Conservation (phyloP, 2,797 vertebrate genomes). For the Sphaeramia orbicularis region DNA sequence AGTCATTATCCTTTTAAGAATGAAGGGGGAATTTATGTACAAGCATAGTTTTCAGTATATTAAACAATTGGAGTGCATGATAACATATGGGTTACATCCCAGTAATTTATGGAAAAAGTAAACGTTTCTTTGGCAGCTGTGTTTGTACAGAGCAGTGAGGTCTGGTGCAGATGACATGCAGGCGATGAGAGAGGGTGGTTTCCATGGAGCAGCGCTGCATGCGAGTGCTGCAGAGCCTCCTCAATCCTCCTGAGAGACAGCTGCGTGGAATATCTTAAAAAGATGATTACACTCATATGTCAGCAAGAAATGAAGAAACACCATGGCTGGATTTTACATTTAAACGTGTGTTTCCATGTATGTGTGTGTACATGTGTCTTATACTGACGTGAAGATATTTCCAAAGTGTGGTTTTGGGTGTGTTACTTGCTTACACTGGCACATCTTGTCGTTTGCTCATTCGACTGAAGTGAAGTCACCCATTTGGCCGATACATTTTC, state of each 20-base stretch:
- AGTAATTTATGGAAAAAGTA: constrained; percentile 14
- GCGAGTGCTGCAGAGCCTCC: constrained; percentile 78
- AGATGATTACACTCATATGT: constrained; percentile 43
- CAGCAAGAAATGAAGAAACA: constrained; percentile 26
- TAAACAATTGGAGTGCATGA: background rate
- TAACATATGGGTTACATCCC: background rate
- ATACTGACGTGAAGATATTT: constrained; percentile 39
- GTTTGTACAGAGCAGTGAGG: constrained; percentile 31
- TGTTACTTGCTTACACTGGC: constrained; percentile 65
- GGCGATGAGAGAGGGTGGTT: constrained; percentile 75
- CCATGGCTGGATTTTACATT: constrained; percentile 36
- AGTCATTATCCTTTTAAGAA: background rate
- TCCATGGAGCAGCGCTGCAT: constrained; percentile 82
- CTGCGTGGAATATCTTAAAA: constrained; percentile 49
- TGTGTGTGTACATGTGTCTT: constrained; percentile 20
- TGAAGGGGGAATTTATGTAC: background rate
- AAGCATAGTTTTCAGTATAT: background rate
- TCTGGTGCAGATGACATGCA: constrained; percentile 53
- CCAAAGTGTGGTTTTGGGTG: constrained; percentile 72
- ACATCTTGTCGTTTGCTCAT: constrained; percentile 53
- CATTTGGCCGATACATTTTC: constrained; percentile 53
- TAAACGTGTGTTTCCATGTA: background rate
- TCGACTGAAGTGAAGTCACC: constrained; percentile 58
- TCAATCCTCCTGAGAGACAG: constrained; percentile 77
- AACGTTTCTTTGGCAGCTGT: constrained; percentile 29